These are phyloP conservation scores for Hippocampus abdominalis DNA, from an alignment of 2,113 vertebrate genomes.

Conservation along the genomic window DNA sequence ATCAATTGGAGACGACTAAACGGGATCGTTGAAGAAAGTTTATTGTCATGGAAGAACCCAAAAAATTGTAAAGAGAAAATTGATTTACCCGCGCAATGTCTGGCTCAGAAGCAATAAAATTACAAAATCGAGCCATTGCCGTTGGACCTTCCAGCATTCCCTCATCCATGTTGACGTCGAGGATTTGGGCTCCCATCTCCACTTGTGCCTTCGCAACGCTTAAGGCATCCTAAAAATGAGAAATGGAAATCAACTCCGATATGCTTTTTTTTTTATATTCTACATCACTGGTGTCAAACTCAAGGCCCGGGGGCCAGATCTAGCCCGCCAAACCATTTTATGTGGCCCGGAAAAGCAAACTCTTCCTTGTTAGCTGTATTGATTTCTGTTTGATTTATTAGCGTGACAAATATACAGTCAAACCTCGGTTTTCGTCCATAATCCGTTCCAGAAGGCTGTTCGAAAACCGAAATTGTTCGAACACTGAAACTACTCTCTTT, in stretches of 20 bases:
- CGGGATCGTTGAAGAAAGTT: background rate
- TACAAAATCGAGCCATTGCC: slow-evolving; percentile 92
- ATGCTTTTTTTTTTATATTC: background rate
- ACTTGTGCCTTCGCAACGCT: slow-evolving; percentile 89
- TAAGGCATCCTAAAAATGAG: slow-evolving; percentile 81
- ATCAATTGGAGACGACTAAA: background rate
- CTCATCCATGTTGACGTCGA: slow-evolving; percentile 98
- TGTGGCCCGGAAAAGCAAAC: background rate
- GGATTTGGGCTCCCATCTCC: slow-evolving; percentile 93
- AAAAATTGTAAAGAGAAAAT: background rate
- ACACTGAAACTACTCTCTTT: no score
- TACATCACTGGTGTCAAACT: no score
- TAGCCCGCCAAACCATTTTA: no score
- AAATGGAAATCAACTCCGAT: background rate
- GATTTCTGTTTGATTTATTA: background rate
- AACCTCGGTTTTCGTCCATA: no score
- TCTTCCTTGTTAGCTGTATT: background rate
- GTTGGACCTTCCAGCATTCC: slow-evolving; percentile 89
- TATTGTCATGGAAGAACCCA: background rate
- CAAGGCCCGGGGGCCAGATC: no score
- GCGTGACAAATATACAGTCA: background rate
- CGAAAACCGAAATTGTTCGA: no score
- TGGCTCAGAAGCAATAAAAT: slow-evolving; percentile 86
- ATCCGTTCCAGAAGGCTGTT: no score
- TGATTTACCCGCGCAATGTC: slow-evolving; percentile 85